Evolutionary conservation across 1,140 invertebrate genomes (phyloP).

Genomic region (Drosophila quadrilineata): DNA sequence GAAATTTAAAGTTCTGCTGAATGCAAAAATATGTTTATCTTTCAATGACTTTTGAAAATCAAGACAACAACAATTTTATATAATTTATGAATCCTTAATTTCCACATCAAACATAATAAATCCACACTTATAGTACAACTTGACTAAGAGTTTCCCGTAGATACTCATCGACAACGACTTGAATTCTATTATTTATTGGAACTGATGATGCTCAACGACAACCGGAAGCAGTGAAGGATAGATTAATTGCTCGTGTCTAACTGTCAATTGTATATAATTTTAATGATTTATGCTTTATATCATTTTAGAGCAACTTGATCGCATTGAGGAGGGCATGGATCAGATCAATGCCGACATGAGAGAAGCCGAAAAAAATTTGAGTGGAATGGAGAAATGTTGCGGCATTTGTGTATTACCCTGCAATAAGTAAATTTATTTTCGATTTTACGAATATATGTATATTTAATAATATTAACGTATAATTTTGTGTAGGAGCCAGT

Average conservation of each 20-base stretch:
- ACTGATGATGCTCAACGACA: too few species aligned
- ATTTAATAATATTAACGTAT: neutral
- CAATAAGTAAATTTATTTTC: constrained; percentile 87
- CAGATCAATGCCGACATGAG: constrained; percentile 99
- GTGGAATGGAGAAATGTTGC: constrained; percentile 99
- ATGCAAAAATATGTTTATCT: too few species aligned
- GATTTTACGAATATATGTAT: neutral
- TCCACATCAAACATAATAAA: too few species aligned
- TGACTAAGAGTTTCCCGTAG: too few species aligned
- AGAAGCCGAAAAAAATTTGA: constrained; percentile 99
- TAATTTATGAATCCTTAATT: too few species aligned
- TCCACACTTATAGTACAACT: too few species aligned
- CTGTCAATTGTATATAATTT: neutral
- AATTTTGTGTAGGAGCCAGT: constrained; percentile 79
- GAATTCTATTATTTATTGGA: too few species aligned
- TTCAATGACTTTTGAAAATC: too few species aligned
- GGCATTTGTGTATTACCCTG: constrained; percentile 98
- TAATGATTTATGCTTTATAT: neutral
- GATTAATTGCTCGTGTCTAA: neutral
- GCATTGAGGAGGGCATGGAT: constrained; percentile 99
- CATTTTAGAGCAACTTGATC: constrained; percentile 94
- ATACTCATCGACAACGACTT: too few species aligned
- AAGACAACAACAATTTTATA: too few species aligned
- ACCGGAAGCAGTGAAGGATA: too few species aligned
- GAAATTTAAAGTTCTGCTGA: too few species aligned